A percentile compares a stretch with the other conserved stretches of the same genome.
These are phyloP conservation scores for Ameiurus melas DNA, from an alignment of 2,113 vertebrate species.

Conservation along the genomic window DNA sequence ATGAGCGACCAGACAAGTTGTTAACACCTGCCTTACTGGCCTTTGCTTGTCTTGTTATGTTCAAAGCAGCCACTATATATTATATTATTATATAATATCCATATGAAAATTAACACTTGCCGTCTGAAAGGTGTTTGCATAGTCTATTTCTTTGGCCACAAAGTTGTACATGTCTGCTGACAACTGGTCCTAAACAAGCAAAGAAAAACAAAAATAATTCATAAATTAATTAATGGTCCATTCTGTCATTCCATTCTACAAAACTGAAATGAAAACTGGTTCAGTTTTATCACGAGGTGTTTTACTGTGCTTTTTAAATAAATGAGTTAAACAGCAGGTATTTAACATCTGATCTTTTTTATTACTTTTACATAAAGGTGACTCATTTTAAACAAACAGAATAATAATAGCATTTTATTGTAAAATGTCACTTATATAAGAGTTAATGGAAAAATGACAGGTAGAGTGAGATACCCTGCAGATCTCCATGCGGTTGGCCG, in stretches of 20 bases:
- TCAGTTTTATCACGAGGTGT: not conserved
- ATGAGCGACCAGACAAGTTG: not conserved
- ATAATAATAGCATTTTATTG: not conserved
- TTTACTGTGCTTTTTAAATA: not conserved
- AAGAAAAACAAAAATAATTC: not conserved
- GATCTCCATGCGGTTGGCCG: conserved; percentile 98
- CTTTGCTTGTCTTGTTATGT: not conserved
- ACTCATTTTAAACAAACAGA: not conserved
- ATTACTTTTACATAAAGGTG: not conserved
- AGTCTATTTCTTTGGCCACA: conserved; percentile 99
- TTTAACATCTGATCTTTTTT: not conserved
- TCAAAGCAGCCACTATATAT: not conserved
- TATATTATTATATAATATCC: not conserved
- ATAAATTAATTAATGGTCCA: not conserved
- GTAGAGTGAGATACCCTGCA: conserved; percentile 82
- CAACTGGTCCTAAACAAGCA: conserved; percentile 86
- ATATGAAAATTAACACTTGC: conserved; percentile 73
- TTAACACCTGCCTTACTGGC: not conserved
- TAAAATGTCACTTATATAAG: not conserved
- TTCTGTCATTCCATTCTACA: not conserved
- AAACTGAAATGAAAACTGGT: not conserved
- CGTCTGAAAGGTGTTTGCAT: conserved; percentile 99
- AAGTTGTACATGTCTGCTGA: conserved; percentile 99
- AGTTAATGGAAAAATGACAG: not conserved
- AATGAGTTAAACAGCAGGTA: not conserved